A percentile compares a stretch with the other conserved stretches of the same genome.
phyloP scores from a whole-genome alignment of 2,113 vertebrate species.

The Hippocampus mohnikei region DNA sequence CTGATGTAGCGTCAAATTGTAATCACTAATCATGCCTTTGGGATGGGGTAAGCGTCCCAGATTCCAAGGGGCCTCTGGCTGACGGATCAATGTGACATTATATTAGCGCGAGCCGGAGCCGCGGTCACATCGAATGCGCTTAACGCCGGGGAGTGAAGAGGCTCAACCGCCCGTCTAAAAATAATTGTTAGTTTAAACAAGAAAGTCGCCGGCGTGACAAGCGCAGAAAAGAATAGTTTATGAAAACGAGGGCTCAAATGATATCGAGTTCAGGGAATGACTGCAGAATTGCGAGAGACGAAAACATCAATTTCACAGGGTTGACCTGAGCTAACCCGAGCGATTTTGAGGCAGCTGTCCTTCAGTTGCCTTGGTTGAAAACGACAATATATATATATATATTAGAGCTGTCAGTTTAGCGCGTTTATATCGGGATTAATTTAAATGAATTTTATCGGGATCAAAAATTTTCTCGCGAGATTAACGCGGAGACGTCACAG shows the following conservation, averaged over 20 bases:
- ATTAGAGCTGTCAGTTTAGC: too few species aligned
- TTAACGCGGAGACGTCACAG: too few species aligned
- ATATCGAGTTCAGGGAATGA: not conserved
- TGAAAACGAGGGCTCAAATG: not conserved
- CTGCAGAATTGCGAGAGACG: not conserved
- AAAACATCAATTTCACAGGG: not conserved
- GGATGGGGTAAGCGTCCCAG: constrained; percentile 41
- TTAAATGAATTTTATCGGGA: too few species aligned
- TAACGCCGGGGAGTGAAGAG: constrained; percentile 11
- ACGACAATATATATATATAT: too few species aligned
- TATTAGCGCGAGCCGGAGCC: constrained; percentile 40
- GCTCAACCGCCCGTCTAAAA: not conserved
- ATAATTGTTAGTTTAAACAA: constrained; percentile 2
- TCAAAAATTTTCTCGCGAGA: too few species aligned
- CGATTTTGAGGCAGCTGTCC: not conserved
- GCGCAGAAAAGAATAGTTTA: not conserved
- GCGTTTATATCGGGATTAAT: too few species aligned
- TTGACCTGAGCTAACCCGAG: not conserved
- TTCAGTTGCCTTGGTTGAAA: not conserved
- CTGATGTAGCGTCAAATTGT: constrained; percentile 21
- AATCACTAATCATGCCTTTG: constrained; percentile 47
- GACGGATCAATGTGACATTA: constrained; percentile 65
- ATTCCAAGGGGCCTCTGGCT: constrained; percentile 44
- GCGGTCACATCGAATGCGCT: constrained; percentile 47
- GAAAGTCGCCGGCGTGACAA: not conserved